Conservation (phyloP, 2,888 invertebrate genomes). For the Psylliodes chrysocephalus region DNA sequence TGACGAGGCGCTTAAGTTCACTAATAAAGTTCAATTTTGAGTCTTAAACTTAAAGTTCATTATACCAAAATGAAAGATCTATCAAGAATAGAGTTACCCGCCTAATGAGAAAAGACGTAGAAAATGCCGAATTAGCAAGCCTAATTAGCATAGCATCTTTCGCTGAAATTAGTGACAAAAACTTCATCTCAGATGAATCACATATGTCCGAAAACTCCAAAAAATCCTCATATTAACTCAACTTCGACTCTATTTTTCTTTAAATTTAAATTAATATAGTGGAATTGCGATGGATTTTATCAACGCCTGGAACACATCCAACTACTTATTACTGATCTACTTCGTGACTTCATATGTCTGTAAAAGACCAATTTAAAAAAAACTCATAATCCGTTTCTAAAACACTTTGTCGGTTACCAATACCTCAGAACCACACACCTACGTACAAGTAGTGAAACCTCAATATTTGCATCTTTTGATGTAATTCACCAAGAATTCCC, state of each 20-base stretch:
- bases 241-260: neutral
- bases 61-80: neutral
- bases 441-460: neutral
- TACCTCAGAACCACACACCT: neutral
- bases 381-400: conserved; percentile 14
- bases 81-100: neutral
- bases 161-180: neutral
- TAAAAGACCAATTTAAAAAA: conserved; percentile 17
- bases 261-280: conserved; percentile 8
- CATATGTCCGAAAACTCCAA: neutral
- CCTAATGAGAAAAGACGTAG: neutral
- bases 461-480: neutral
- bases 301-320: conserved; percentile 1
- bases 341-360: neutral
- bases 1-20: no score
- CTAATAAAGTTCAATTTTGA: no score
- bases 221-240: conserved; percentile 2
- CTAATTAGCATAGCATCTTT: neutral
- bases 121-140: no score
- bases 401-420: conserved; percentile 4
- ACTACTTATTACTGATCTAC: neutral
- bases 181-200: neutral
- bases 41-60: no score
- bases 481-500: neutral
- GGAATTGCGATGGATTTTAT: conserved; percentile 23